A percentile compares a stretch with the other conserved stretches of the same genome.
Evolutionary conservation across 2,888 invertebrate species (phyloP).

Genomic region (Drosophila vallismaia): DNA sequence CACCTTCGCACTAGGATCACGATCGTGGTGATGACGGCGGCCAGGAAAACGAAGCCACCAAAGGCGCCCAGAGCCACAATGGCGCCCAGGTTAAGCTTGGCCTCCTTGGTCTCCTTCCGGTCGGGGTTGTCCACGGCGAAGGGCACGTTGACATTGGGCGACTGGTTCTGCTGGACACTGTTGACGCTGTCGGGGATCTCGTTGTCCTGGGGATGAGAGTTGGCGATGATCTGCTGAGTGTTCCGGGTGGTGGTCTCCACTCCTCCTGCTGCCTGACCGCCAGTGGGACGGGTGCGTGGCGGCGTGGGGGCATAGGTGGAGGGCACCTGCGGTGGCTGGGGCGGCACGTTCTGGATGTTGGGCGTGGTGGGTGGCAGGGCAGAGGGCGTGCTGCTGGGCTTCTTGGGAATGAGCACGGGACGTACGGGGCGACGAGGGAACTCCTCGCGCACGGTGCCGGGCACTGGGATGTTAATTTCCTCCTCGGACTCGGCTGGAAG

Average conservation of each 20-base stretch:
- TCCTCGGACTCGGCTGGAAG: conserved; percentile 81
- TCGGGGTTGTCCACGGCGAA: conserved; percentile 86
- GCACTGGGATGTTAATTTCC: conserved; percentile 82
- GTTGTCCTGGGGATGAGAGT: conserved; percentile 92
- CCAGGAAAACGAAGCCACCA: conserved; percentile 95
- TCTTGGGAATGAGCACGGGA: conserved; percentile 80
- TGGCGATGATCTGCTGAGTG: conserved; percentile 85
- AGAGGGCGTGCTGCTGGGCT: conserved; percentile 81
- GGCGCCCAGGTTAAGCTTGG: conserved; percentile 92
- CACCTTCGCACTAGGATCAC: conserved; percentile 95
- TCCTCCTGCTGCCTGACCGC: conserved; percentile 27
- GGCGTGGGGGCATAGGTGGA: conserved; percentile 62
- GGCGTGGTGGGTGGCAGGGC: conserved; percentile 74
- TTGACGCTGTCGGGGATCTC: conserved; percentile 86
- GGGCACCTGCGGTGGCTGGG: conserved; percentile 68
- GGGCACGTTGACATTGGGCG: conserved; percentile 88
- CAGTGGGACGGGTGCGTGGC: conserved; percentile 57
- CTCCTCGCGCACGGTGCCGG: conserved; percentile 84
- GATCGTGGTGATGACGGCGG: conserved; percentile 94
- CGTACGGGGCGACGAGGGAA: conserved; percentile 83
- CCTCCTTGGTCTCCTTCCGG: conserved; percentile 85
- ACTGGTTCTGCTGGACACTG: conserved; percentile 86
- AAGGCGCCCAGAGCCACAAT: conserved; percentile 95
- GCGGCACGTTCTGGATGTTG: conserved; percentile 47
- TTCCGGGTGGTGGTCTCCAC: conserved; percentile 79